Percentiles rank a stretch among this genome's conserved stretches.
These are phyloP conservation scores for Scytalopus superciliaris DNA, from an alignment of 2,113 vertebrate species.

Conservation along the genomic window DNA sequence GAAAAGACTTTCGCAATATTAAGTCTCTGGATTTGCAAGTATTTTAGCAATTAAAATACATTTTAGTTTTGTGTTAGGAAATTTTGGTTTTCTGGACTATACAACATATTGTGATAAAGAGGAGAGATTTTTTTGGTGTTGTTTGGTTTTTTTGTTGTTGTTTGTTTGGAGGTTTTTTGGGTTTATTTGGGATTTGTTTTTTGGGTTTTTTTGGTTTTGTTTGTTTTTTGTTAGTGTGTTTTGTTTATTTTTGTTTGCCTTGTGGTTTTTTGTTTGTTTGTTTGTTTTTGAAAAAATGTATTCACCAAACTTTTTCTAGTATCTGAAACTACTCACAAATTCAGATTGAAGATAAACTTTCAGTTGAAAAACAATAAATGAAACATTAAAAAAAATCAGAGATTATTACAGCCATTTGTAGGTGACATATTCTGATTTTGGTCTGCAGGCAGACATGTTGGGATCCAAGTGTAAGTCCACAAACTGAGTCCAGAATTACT, in stretches of 20 bases:
- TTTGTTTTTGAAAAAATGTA: neutral
- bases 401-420: neutral
- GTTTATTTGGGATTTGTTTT: neutral
- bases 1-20: neutral
- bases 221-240: no score
- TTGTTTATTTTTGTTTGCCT: no score
- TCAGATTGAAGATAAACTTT: neutral
- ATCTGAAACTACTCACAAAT: neutral
- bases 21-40: neutral
- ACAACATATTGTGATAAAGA: neutral
- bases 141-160: neutral
- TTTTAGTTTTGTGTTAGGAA: neutral
- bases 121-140: neutral
- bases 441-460: rapidly evolving
- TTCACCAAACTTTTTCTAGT: neutral
- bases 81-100: neutral
- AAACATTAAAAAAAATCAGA: neutral
- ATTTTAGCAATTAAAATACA: neutral
- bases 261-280: neutral
- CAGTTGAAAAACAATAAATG: neutral
- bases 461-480: neutral
- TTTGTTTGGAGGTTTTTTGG: no score
- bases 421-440: neutral
- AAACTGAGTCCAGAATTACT: neutral
- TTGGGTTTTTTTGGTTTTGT: neutral